A percentile compares a stretch with the other conserved stretches of the same genome.
Evolutionary conservation across 2,888 invertebrate species (phyloP).

Genomic region (Drosophila greeni): DNA sequence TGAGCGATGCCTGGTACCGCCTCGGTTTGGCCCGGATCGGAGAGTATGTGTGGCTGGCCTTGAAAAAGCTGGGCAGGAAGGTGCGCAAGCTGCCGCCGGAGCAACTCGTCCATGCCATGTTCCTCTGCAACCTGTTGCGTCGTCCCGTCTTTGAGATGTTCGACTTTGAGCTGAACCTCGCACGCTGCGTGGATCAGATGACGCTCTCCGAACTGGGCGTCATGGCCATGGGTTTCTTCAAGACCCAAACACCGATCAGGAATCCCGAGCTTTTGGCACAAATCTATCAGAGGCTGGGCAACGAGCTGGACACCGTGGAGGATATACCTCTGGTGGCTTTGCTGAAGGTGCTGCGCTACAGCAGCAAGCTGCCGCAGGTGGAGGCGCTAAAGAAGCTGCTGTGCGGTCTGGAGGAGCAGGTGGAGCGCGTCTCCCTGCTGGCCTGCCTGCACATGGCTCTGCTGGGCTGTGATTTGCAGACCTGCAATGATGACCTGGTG

Average conservation of each 20-base stretch:
- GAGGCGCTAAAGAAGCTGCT: constrained; percentile 80
- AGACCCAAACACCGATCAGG: constrained; percentile 84
- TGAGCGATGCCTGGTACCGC: constrained; percentile 84
- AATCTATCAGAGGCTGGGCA: constrained; percentile 80
- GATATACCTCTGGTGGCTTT: constrained; percentile 84
- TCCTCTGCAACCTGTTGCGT: constrained; percentile 83
- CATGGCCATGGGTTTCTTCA: constrained; percentile 88
- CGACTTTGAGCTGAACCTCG: constrained; percentile 83
- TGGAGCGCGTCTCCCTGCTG: constrained; percentile 82
- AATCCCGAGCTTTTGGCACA: constrained; percentile 79
- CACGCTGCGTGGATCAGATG: constrained; percentile 81
- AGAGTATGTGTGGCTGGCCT: constrained; percentile 81
- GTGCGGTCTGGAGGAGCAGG: constrained; percentile 80
- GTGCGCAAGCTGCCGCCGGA: constrained; percentile 81
- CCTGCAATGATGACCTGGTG: constrained; percentile 79
- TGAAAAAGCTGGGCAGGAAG: constrained; percentile 82
- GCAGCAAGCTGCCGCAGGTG: constrained; percentile 79
- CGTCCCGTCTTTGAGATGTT: constrained; percentile 82
- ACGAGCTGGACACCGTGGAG: constrained; percentile 81
- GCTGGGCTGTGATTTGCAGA: constrained; percentile 81
- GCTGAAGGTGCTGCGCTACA: constrained; percentile 82
- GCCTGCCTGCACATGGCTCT: constrained; percentile 84
- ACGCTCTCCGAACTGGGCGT: constrained; percentile 85
- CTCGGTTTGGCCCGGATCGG: constrained; percentile 81
- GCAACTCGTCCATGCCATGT: constrained; percentile 84